Evolutionary conservation across 2,888 invertebrate species (phyloP), one percentile per base, ranked within the genome.

Genomic region (Ochropleura plecta): DNA sequence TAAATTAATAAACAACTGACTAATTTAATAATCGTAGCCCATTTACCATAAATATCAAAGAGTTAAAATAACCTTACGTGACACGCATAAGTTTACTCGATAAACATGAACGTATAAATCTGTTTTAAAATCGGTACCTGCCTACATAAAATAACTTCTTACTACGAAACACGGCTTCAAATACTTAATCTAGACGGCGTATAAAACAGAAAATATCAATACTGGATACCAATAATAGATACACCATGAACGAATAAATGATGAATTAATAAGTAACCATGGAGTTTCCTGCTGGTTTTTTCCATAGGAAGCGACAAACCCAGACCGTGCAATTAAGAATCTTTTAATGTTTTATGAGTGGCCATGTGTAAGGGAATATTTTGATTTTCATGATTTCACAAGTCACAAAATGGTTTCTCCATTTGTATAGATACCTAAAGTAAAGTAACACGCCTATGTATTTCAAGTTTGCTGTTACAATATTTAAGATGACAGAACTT

Each of bases 21-120:
- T 60, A 70, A 59, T 59, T 70, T n/a, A 42, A 10, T 78, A 70
- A 76, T 60, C 30, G 40, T 6, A 53, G 20, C 62, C 16, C 1
- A n/a, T n/a, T 62, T 51, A 49, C 57, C 42, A 42, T 53, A 78
- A 46, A 53, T 79, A 79, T 49, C 40, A 55, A 76, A 55, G n/a
- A 71, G 62, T 40, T 76, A 71, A 62, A 79, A 20, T 62, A 62
- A 62, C 53, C 62, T 18, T 72, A 72, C 53, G 53, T 79, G 62
- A 62, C 49, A 72, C 62, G 53, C 79, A 40, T 79, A 20, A 16
- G 44, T 53, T 55, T 18, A 63, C 62, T 72, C 71, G 60, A 62
- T 79, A 53, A 71, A 53, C 12, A 49, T 49, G 16, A 76, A 14
- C 62, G 8, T 44, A 12, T 44, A 55, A 79, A 53, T 8, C 14